Percentiles rank a stretch among this genome's conserved stretches.
Conservation (phyloP, 2,888 invertebrate species). For the Polydrusus cervinus region DNA sequence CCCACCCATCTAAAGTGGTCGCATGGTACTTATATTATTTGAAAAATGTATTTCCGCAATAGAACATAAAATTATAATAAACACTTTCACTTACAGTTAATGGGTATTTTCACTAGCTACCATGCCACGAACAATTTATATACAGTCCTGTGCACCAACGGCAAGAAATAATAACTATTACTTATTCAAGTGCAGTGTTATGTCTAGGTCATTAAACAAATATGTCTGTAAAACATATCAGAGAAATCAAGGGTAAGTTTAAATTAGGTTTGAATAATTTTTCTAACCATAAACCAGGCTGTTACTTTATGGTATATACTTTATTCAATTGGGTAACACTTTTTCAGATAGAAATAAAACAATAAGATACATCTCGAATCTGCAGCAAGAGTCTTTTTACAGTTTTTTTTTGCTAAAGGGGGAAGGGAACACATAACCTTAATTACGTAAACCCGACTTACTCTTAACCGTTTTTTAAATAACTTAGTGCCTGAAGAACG, state of each 20-base stretch:
- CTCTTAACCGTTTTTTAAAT: too few species aligned
- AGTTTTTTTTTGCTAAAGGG: too few species aligned
- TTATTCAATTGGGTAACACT: too few species aligned
- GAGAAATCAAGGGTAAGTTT: neutral
- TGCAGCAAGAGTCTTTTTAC: too few species aligned
- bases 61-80: too few species aligned
- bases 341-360: too few species aligned
- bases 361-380: too few species aligned
- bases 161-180: neutral
- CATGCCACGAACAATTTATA: constrained; percentile 3
- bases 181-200: constrained; percentile 11
- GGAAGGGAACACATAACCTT: too few species aligned
- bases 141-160: neutral
- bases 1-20: too few species aligned
- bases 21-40: neutral
- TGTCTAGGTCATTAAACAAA: constrained; percentile 14
- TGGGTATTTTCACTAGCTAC: constrained; percentile 27
- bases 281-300: too few species aligned
- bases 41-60: neutral
- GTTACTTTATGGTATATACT: too few species aligned
- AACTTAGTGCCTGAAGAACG: neutral
- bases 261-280: neutral
- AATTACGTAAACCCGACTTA: too few species aligned
- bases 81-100: constrained; percentile 24
- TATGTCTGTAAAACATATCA: neutral